Conservation (phyloP, 2,113 vertebrate genomes). For the Arizona elegans region DNA sequence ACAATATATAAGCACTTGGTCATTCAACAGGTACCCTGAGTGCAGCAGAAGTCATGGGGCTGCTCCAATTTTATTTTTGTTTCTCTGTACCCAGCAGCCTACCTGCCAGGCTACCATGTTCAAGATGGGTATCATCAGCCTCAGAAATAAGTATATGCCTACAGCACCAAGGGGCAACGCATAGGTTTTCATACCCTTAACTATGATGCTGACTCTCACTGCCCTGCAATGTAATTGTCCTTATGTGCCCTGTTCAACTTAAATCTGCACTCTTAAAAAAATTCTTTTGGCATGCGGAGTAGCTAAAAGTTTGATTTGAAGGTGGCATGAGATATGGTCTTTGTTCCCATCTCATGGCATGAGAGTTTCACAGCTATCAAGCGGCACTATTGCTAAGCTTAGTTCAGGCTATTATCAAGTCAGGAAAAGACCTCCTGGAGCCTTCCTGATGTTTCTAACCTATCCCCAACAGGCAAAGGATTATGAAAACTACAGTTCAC, state of each 20-base stretch:
- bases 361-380: not conserved
- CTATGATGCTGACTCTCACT: not conserved
- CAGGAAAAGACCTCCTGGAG: not conserved
- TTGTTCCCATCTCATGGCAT: not conserved
- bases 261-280: not conserved
- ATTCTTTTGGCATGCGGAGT: not conserved
- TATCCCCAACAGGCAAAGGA: not conserved
- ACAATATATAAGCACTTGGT: not conserved
- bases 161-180: not conserved
- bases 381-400: not conserved
- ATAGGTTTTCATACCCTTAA: not conserved
- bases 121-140: not conserved
- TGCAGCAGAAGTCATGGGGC: not conserved
- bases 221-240: not conserved
- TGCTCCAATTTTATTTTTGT: not conserved
- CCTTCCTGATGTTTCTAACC: not conserved
- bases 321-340: not conserved
- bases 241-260: not conserved
- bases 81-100: not conserved
- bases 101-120: not conserved
- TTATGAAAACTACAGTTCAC: not conserved
- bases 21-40: not conserved
- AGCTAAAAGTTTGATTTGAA: not conserved
- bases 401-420: not conserved
- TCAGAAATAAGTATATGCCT: not conserved